phyloP scores from a whole-genome alignment of 2,113 vertebrate species.

The Python bivittatus region DNA sequence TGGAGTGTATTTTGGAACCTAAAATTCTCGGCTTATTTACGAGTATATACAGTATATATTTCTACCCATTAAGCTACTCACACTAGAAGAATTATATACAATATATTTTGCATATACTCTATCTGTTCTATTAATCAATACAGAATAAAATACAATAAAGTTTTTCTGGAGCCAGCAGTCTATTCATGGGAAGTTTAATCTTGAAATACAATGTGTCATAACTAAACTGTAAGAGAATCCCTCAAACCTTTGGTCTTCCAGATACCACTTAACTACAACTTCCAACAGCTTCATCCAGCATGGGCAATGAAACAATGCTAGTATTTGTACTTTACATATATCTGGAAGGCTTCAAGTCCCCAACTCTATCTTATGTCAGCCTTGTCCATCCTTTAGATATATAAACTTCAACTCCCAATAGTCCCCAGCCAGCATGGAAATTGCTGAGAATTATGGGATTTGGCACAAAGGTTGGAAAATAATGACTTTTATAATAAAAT shows the following conservation, averaged over 20 bases:
- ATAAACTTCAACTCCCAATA: background rate
- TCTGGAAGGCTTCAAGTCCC: background rate
- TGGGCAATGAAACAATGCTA: background rate
- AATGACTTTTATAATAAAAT: background rate
- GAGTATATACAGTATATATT: background rate
- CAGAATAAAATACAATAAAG: background rate
- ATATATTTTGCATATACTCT: background rate
- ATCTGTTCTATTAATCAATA: background rate
- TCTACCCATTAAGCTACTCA: background rate
- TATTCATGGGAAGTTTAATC: background rate
- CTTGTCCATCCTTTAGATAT: background rate
- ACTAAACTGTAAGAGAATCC: background rate
- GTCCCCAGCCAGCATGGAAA: background rate
- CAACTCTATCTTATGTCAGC: background rate
- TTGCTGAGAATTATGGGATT: background rate
- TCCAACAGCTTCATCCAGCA: background rate
- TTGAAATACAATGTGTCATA: background rate
- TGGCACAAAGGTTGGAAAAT: background rate
- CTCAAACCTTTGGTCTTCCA: background rate
- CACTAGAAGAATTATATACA: background rate
- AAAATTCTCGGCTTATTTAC: background rate
- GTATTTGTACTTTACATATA: background rate
- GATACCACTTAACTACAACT: background rate
- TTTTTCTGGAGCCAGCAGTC: background rate
- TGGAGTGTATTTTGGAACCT: background rate